A percentile compares a stretch with the other conserved stretches of the same genome.
Conservation (phyloP, 1,140 invertebrate genomes). For the Scaptomyza hsui region DNA sequence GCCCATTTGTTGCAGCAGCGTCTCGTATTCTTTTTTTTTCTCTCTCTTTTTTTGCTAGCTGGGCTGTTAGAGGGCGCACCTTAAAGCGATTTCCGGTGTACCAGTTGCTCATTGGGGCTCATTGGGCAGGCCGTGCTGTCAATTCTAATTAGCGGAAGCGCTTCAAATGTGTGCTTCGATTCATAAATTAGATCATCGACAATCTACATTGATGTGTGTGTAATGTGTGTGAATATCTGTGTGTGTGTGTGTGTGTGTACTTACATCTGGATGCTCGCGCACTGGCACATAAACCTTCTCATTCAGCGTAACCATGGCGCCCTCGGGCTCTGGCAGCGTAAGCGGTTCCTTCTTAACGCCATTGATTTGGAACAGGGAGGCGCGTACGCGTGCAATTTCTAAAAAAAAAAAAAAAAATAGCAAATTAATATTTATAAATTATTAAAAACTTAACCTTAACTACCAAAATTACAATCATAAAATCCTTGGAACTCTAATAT, state of each 20-base stretch:
- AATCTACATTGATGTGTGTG: not conserved
- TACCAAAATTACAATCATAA: no score
- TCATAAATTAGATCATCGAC: constrained; percentile 78
- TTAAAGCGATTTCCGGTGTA: constrained; percentile 81
- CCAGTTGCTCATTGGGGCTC: constrained; percentile 74
- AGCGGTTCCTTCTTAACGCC: constrained; percentile 97
- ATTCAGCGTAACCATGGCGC: constrained; percentile 94
- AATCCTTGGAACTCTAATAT: not conserved
- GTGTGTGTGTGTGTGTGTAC: constrained; percentile 85
- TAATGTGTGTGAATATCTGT: constrained; percentile 8
- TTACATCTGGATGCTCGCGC: constrained; percentile 99
- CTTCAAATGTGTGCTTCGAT: constrained; percentile 67
- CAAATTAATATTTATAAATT: not conserved
- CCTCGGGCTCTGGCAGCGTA: constrained; percentile 95
- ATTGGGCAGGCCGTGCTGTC: constrained; percentile 60
- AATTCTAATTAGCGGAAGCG: constrained; percentile 79
- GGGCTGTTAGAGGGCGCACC: constrained; percentile 62
- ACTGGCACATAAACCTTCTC: constrained; percentile 99
- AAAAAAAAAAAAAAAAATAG: constrained; percentile 83
- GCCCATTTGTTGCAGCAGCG: constrained; percentile 60
- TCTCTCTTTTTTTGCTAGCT: no score
- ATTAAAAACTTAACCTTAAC: constrained; percentile 6
- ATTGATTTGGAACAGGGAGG: constrained; percentile 99
- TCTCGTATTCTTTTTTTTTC: constrained; percentile 44
- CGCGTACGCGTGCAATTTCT: constrained; percentile 99